Evolutionary conservation across 2,113 vertebrate species (phyloP), one percentile per base, ranked within the genome.

Genomic region (Pygoscelis adeliae): DNA sequence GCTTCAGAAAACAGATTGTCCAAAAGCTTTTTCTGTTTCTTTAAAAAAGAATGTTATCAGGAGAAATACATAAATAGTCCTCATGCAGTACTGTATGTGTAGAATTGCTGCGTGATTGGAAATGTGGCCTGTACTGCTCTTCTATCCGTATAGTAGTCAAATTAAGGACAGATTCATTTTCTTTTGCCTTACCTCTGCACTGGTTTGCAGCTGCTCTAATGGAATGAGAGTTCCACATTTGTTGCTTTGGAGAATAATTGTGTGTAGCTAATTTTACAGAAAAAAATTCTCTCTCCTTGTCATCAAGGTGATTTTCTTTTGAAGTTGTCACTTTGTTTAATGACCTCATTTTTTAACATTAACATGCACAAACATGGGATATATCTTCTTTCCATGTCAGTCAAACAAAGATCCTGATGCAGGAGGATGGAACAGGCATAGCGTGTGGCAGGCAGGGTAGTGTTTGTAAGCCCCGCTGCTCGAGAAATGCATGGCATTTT

Each of bases 231-330:
- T 65, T 92, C 18, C 25, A 62, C 12, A 17, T 80, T 90, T 77
- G 42, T n/a, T 83, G 12, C 49, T 95, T 58, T 81, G 34, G 69
- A 95, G 81, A 79, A 78, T 69, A 94, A 61, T 81, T 96, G 5
- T 90, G 59, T 90, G 46, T 89, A 87, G 70, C 44, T 96, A 87
- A 52, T 97, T 96, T 95, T 82, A 90, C 56, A 85, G 82, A 83
- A 73, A 83, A 76, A 47, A 52, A 25, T 15, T 61, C 11, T 78
- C 22, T 79, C 36, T 93, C 15, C 40, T 61, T 77, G 70, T 92
- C 97, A 90, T 95, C 85, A 96, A 79, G 85, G 90, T 97, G 83
- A 93, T 94, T 92, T 92, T 49, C 47, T 95, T 91, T 95, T 91
- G 42, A 90, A 90, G 44, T 69, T 95, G 61, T 78, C 46, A 66